Evolutionary conservation across 2,888 invertebrate genomes (phyloP).

Genomic region (Nemotelus pantherinus): DNA sequence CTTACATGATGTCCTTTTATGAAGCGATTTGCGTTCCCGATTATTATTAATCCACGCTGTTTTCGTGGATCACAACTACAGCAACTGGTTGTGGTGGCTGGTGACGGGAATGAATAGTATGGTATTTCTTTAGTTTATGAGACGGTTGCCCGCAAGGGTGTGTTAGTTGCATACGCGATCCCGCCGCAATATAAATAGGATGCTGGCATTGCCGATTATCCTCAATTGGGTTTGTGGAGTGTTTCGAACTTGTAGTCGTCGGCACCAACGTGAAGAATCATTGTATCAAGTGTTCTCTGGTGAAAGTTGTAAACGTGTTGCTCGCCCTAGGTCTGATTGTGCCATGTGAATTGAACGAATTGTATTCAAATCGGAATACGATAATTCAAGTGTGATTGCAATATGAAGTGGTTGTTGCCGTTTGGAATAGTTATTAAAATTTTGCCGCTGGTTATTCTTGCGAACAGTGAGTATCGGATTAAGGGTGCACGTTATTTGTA

Average conservation of each 20-base stretch:
- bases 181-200: constrained; percentile 31
- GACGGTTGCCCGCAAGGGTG: not conserved
- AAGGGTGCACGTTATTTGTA: no score
- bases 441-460: constrained; percentile 46
- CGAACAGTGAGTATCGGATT: constrained; percentile 44
- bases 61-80: constrained; percentile 2
- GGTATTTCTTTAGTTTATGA: no score
- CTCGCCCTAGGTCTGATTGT: not conserved
- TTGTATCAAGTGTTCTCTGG: constrained; percentile 13
- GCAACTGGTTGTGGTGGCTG: not conserved
- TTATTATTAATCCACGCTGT: constrained; percentile 20
- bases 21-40: constrained; percentile 21
- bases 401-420: constrained; percentile 47
- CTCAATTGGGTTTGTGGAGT: constrained; percentile 40
- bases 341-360: constrained; percentile 14
- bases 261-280: constrained; percentile 11
- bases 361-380: not conserved
- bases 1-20: constrained; percentile 23
- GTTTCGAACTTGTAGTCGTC: constrained; percentile 31
- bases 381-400: not conserved
- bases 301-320: constrained; percentile 18
- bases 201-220: constrained; percentile 34
- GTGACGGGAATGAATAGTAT: no score
- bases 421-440: constrained; percentile 45
- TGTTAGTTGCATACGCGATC: constrained; percentile 14